phyloP scores from a whole-genome alignment of 2,797 vertebrate genomes.

The Rousettus madagascariensis region DNA sequence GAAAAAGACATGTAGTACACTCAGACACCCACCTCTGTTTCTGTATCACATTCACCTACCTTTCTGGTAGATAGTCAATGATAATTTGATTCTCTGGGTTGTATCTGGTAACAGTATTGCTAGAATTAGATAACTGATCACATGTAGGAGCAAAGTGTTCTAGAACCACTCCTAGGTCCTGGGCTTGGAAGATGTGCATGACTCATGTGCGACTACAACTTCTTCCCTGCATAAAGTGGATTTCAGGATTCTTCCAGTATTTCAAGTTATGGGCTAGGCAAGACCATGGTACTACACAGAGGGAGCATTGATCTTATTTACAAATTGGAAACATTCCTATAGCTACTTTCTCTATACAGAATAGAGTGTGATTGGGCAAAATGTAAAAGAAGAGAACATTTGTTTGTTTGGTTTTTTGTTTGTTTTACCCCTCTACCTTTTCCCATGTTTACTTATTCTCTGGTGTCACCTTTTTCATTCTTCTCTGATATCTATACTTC shows the following conservation, averaged over 20 bases:
- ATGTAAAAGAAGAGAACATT: background rate
- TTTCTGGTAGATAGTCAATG: background rate
- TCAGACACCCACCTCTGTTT: background rate
- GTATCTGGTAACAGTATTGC: background rate
- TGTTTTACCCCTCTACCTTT: background rate
- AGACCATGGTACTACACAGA: fast-evolving
- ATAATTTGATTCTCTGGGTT: background rate
- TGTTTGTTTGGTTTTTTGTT: too few relatives aligned
- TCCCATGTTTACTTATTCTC: background rate
- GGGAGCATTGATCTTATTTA: background rate
- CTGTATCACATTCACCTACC: background rate
- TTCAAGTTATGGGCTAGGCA: background rate
- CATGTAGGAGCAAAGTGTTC: background rate
- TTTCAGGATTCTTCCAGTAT: background rate
- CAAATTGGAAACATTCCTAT: fast-evolving
- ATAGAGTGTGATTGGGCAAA: background rate
- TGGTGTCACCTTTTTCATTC: background rate
- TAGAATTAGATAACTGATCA: background rate
- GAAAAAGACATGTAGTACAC: fast-evolving
- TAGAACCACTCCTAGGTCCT: background rate
- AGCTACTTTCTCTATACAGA: background rate
- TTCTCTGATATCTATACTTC: background rate
- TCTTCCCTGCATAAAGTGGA: background rate
- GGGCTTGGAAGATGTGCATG: background rate
- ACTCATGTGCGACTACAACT: too few relatives aligned